A percentile compares a stretch with the other conserved stretches of the same genome.
Evolutionary conservation across 1,140 invertebrate species (phyloP).

Genomic region (Lasaia peninsularis): DNA sequence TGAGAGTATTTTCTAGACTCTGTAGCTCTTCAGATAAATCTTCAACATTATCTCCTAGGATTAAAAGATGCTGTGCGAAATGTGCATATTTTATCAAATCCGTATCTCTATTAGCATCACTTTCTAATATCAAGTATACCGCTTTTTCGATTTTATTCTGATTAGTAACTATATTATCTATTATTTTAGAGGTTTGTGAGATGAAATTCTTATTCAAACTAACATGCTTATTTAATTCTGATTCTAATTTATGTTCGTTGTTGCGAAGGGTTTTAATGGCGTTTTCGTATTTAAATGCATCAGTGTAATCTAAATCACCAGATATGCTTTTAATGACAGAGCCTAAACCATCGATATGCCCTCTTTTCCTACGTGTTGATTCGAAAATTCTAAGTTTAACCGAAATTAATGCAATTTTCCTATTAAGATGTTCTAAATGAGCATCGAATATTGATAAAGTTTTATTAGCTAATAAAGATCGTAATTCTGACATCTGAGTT

Average conservation of each 20-base stretch:
- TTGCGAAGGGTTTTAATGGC: background rate
- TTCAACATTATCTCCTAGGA: slow-evolving; percentile 2
- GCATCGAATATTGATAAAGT: background rate
- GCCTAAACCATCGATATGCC: slow-evolving; percentile 17
- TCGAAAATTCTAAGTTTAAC: slow-evolving; percentile 18
- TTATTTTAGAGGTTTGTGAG: background rate
- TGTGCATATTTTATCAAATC: slow-evolving; percentile 8
- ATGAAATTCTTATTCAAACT: background rate
- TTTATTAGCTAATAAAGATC: background rate
- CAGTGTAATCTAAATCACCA: slow-evolving; percentile 17
- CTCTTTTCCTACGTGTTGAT: slow-evolving; percentile 18
- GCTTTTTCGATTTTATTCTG: slow-evolving; percentile 4
- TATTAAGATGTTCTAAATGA: slow-evolving; percentile 1
- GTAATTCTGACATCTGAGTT: background rate
- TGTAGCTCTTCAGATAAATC: background rate
- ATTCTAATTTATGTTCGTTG: background rate
- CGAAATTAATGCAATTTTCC: background rate
- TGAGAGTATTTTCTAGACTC: slow-evolving; percentile 14
- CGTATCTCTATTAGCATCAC: background rate
- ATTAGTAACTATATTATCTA: background rate
- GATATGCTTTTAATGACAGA: slow-evolving; percentile 20
- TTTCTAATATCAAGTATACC: background rate
- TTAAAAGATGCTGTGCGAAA: background rate
- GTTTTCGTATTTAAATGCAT: slow-evolving; percentile 18
- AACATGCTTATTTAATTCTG: background rate